Conservation (phyloP, 2,113 vertebrate species). For the Tinamus guttatus region DNA sequence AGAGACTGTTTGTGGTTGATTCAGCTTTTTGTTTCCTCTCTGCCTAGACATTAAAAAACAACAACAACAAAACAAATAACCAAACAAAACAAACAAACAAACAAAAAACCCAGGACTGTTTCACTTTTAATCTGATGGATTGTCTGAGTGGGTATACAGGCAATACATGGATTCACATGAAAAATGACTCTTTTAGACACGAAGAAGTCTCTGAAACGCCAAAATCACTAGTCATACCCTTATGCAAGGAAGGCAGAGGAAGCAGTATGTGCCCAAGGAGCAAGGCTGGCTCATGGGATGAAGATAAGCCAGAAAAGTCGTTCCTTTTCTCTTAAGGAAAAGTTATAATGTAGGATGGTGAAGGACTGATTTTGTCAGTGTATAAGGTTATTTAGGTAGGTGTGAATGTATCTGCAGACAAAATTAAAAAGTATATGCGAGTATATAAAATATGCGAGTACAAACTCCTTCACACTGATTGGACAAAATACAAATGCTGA, state of each 20-base stretch:
- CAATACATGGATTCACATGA: neutral
- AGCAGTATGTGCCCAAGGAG: neutral
- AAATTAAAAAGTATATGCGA: neutral
- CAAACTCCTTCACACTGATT: neutral
- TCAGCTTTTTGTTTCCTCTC: neutral
- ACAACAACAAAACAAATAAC: too few relatives aligned
- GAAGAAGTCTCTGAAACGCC: neutral
- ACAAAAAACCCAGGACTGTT: neutral
- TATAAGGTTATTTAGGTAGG: neutral
- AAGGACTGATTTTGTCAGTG: neutral
- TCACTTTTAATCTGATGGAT: neutral
- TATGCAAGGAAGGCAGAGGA: neutral
- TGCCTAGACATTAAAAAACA: neutral
- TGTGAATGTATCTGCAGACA: neutral
- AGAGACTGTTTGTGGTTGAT: neutral
- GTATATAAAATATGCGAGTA: neutral
- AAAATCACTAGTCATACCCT: neutral
- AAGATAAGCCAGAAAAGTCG: neutral
- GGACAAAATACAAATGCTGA: neutral
- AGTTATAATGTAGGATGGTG: neutral
- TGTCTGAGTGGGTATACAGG: neutral
- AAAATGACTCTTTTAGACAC: neutral
- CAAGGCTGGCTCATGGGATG: rapidly evolving
- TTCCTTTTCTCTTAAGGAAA: neutral
- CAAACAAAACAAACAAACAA: neutral